Base-by-base conservation (phyloP, 2,797 vertebrate species). In the Tympanoctomys barrerae region DNA sequence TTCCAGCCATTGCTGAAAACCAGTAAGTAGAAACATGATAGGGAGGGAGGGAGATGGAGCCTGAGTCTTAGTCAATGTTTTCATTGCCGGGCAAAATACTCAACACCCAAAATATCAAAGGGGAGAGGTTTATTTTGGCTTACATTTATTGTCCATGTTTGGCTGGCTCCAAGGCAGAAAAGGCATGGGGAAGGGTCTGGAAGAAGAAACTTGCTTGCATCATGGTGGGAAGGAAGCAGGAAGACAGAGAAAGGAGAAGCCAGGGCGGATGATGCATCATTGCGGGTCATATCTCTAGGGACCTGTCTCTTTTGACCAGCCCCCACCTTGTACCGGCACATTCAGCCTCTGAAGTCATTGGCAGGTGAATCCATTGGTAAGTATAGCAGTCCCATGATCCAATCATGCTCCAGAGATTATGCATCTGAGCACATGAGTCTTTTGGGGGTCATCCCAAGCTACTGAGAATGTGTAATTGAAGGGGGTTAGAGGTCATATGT, bases 391-490 rank as follows among this genome's bases (percentile, higher is more conserved):
- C 71, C 71, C 24, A 75, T 28, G 73, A 75, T 28, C 73, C 39
- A 46, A 46, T 11, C 39, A 75, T 13, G 13, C 12, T 46, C 73
- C 12, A 16, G 46, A 75, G 46, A 11, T 10, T 46, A 24, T 46
- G 8, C 13, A 5, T 46, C 42, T 75, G 42, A 46, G 24, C 71
- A 75, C 71, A 7, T 46, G 39, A 75, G 73, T 24, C 5, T 46
- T 75, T 24, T 5, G 39, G 73, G 11, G 39, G 3, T 26, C 26
- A 46, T 75, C 42, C 36, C 42, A 26, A 6, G 26, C 24, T 75
- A 28, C 24, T 1, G 24, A 61, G 39, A 28, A 9, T 12, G 36
- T 46, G 0, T 70, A 8, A 52, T 70, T 16, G 36, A 42, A 92
- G 18, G 64, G 3, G 1, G 8, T 13, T 46, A 0, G 39, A 22